Evolutionary conservation across 2,797 vertebrate species (phyloP), one percentile per base, ranked within the genome.

Genomic region (Etheostoma nigrum): DNA sequence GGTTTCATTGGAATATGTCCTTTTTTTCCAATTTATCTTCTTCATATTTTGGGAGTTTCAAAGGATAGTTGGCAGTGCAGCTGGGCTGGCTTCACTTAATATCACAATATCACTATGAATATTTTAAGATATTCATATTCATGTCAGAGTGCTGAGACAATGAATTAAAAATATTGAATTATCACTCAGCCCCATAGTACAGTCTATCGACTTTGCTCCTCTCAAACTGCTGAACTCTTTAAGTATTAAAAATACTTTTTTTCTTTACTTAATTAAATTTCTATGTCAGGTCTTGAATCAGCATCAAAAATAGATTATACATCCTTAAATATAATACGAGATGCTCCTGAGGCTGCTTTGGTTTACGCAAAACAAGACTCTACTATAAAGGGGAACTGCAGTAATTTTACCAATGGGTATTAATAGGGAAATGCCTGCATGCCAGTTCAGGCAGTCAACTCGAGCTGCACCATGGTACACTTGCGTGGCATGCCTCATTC

Each of bases 231-330:
- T 10, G 11, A 11, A 44, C 12, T 4, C 42, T 36, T 23, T 23
- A 23, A 23, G 21, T 10, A 25, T 44, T 18, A 48, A 48, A 21
- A 36, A 44, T 42, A 3, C 18, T 25, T 42, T 1, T 11, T 45
- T 54, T 49, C 48, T 72, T 52, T 33, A 53, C 49, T 73, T 25
- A 21, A 8, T 45, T 14, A 45, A 16, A 61, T 14, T 52, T 70
- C 42, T 21, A 40, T 2, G 47, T 54, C 59, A 52, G 10, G 23
- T 36, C 18, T 33, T 63, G 25, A 52, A 7, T 51, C 45, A 52
- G 33, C 58, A 52, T 51, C 0, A 52, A 44, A 23, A 49, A 40
- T 0, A 7, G 7, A 59, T 59, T 2, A 19, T 13, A 18, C 0
- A 0, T 52, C 21, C 16, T 49, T 36, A 5, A 27, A 23, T 60